These are phyloP conservation scores for Melanaphis sacchari DNA, from an alignment of 1,140 invertebrate genomes.

Conservation along the genomic window DNA sequence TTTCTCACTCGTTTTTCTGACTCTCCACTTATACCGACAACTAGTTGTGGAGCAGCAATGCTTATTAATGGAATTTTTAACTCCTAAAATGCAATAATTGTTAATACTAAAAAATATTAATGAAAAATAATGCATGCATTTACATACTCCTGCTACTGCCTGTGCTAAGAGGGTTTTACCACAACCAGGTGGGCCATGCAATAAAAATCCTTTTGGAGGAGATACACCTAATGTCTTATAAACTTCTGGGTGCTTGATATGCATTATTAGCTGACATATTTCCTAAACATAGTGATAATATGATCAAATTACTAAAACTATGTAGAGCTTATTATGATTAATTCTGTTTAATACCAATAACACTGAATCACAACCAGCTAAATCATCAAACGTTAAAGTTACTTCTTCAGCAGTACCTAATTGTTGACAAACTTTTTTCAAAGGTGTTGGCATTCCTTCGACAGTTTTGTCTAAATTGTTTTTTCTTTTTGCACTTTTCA, in stretches of 20 bases:
- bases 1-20: slow-evolving; percentile 92
- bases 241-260: slow-evolving; percentile 60
- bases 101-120: slow-evolving; percentile 22
- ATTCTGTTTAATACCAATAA: slow-evolving; percentile 44
- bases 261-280: slow-evolving; percentile 59
- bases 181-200: slow-evolving; percentile 92
- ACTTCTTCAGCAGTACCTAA: not conserved
- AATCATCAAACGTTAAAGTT: slow-evolving; percentile 44
- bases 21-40: slow-evolving; percentile 94
- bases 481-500: slow-evolving; percentile 21
- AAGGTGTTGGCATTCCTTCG: slow-evolving; percentile 5
- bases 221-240: slow-evolving; percentile 80
- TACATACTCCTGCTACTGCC: slow-evolving; percentile 87
- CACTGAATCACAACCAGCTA: slow-evolving; percentile 55
- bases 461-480: not conserved
- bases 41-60: slow-evolving; percentile 87
- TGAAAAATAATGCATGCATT: not conserved
- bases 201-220: slow-evolving; percentile 82
- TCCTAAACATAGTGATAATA: slow-evolving; percentile 54
- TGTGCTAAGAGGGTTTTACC: slow-evolving; percentile 91
- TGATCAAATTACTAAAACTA: not conserved
- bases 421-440: slow-evolving; percentile 42
- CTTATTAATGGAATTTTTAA: slow-evolving; percentile 79
- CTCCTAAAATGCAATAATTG: slow-evolving; percentile 65
- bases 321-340: not conserved